A percentile compares a stretch with the other conserved stretches of the same genome.
These are phyloP conservation scores for Amblyteles armatorius DNA, from an alignment of 2,888 invertebrate genomes.

Conservation along the genomic window DNA sequence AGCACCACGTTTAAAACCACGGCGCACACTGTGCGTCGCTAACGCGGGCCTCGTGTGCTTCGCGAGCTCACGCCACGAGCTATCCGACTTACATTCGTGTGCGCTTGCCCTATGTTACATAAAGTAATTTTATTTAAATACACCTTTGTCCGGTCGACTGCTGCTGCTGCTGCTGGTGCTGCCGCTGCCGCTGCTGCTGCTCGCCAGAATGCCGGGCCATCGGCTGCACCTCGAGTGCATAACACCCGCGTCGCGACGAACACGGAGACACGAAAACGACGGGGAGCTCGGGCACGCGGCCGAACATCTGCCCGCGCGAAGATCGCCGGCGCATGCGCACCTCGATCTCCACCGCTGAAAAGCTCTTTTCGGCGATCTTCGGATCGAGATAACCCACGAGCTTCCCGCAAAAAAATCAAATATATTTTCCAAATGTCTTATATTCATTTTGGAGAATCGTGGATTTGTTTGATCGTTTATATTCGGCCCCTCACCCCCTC, in stretches of 20 bases:
- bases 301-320: not conserved
- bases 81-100: slow-evolving; percentile 52
- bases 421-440: too few species aligned
- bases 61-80: slow-evolving; percentile 50
- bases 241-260: slow-evolving; percentile 32
- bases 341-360: slow-evolving; percentile 1
- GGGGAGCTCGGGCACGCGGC: slow-evolving; percentile 1
- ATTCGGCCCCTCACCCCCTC: too few species aligned
- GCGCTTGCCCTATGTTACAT: slow-evolving; percentile 69
- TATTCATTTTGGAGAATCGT: too few species aligned
- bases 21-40: slow-evolving; percentile 54
- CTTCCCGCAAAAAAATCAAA: too few species aligned
- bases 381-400: too few species aligned
- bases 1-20: slow-evolving; percentile 61
- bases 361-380: not conserved
- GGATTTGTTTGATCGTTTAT: too few species aligned
- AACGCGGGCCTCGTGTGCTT: slow-evolving; percentile 41
- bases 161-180: slow-evolving; percentile 46
- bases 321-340: slow-evolving; percentile 5
- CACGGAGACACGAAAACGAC: slow-evolving; percentile 10
- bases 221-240: slow-evolving; percentile 49
- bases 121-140: slow-evolving; percentile 77
- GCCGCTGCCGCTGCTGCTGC: slow-evolving; percentile 14
- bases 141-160: slow-evolving; percentile 69
- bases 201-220: slow-evolving; percentile 59